phyloP scores from a whole-genome alignment of 2,888 invertebrate species.

The Melanostoma mellinum region DNA sequence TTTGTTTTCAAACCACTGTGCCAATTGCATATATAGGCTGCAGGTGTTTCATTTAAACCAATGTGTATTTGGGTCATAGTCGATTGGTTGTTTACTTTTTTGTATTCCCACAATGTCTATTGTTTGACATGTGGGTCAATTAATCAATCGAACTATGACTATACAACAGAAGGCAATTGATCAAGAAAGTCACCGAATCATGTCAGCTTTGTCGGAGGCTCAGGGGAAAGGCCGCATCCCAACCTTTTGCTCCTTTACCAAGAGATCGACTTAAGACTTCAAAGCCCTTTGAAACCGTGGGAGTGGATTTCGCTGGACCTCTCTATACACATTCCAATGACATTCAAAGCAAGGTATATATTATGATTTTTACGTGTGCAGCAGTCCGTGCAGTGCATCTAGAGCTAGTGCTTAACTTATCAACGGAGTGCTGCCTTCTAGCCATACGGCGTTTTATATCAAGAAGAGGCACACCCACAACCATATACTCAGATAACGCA shows the following conservation, averaged over 20 bases:
- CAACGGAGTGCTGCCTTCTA: not conserved
- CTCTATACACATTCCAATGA: slow-evolving; percentile 3
- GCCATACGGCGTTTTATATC: slow-evolving; percentile 4
- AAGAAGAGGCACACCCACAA: not conserved
- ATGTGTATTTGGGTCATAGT: too few species aligned
- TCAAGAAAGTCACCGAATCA: too few species aligned
- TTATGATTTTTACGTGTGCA: not conserved
- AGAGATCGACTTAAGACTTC: too few species aligned
- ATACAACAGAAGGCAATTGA: too few species aligned
- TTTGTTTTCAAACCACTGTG: too few species aligned
- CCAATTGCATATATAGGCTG: too few species aligned
- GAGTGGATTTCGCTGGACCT: slow-evolving; percentile 40
- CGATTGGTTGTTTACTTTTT: too few species aligned
- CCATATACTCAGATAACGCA: not conserved
- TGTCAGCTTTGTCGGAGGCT: not conserved
- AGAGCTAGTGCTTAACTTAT: not conserved
- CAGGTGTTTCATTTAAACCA: too few species aligned
- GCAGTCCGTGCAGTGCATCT: not conserved
- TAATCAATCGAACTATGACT: too few species aligned
- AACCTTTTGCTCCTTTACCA: too few species aligned
- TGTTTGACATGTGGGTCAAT: too few species aligned
- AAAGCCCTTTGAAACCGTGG: slow-evolving; percentile 30
- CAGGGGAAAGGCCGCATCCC: not conserved
- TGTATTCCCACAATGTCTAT: too few species aligned
- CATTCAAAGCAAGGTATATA: slow-evolving; percentile 23